Conservation (phyloP, 1,140 invertebrate species). For the Oscheius sp. region DNA sequence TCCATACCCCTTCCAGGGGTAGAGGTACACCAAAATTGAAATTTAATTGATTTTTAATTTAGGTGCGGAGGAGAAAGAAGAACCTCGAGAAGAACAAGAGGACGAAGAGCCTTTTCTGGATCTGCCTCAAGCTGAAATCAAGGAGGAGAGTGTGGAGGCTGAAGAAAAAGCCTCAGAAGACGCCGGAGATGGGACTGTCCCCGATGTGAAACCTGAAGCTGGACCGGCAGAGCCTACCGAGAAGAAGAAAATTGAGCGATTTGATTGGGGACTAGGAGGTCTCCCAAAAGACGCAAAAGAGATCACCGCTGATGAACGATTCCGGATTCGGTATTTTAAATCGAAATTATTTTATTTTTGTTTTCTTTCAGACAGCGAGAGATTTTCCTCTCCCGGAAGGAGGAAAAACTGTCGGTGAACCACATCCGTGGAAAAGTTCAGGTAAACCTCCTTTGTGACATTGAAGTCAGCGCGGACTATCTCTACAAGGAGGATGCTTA, state of each 20-base stretch:
- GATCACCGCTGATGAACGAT: conserved; percentile 75
- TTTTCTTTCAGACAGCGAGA: conserved; percentile 74
- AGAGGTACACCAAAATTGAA: no score
- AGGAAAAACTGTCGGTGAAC: conserved; percentile 94
- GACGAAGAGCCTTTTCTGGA: no score
- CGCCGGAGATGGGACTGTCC: no score
- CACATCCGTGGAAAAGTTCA: conserved; percentile 98
- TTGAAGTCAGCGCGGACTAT: conserved; percentile 29
- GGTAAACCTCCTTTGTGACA: conserved; percentile 77
- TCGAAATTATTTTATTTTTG: not conserved
- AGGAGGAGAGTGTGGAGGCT: conserved; percentile 3
- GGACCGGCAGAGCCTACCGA: conserved; percentile 5
- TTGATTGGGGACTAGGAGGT: conserved; percentile 40
- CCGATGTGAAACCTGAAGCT: not conserved
- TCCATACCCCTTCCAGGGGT: no score
- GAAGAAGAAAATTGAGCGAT: conserved; percentile 13
- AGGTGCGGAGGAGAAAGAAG: not conserved
- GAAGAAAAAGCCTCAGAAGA: not conserved
- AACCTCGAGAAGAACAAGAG: not conserved
- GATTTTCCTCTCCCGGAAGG: conserved; percentile 92
- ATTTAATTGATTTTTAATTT: no score
- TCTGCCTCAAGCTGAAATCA: no score
- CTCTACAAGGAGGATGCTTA: conserved; percentile 76
- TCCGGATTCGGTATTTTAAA: conserved; percentile 76
- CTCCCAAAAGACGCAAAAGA: conserved; percentile 52